These are phyloP conservation scores for Lasioglossum pauxillum DNA, from an alignment of 2,888 invertebrate genomes.

Conservation along the genomic window DNA sequence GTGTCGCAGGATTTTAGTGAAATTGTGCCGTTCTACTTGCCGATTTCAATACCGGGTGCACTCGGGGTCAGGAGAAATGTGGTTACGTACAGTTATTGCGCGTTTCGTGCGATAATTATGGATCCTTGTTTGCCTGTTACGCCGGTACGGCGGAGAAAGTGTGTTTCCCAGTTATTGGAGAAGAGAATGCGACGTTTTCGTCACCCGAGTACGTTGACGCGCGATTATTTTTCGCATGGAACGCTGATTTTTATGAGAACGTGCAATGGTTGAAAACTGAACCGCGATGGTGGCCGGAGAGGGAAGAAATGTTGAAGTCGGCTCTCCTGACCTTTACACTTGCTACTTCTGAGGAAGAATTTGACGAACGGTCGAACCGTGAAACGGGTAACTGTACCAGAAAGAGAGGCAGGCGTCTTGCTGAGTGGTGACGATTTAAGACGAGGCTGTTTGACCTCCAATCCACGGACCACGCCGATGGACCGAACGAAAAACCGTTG, in stretches of 20 bases:
- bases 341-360: constrained; percentile 30
- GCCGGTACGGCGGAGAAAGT: constrained; percentile 54
- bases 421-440: constrained; percentile 11
- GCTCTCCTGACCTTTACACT: constrained; percentile 12
- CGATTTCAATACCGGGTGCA: constrained; percentile 3
- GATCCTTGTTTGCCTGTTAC: constrained; percentile 29
- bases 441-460: constrained; percentile 69
- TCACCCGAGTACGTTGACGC: constrained; percentile 5
- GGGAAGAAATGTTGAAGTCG: not conserved
- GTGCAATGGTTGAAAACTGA: not conserved
- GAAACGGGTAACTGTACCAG: constrained; percentile 60
- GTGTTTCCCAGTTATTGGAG: constrained; percentile 53
- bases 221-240: constrained; percentile 22
- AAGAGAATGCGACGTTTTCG: constrained; percentile 40
- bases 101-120: constrained; percentile 44
- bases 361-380: constrained; percentile 17
- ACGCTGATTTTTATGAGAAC: not conserved
- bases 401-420: constrained; percentile 32
- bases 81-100: constrained; percentile 25
- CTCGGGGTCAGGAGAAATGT: not conserved
- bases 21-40: constrained; percentile 11
- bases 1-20: not conserved
- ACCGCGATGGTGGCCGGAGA: not conserved
- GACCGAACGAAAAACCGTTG: constrained; percentile 74
- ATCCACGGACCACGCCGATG: constrained; percentile 60